phyloP scores from a whole-genome alignment of 2,888 invertebrate species.

The Plusia festucae region DNA sequence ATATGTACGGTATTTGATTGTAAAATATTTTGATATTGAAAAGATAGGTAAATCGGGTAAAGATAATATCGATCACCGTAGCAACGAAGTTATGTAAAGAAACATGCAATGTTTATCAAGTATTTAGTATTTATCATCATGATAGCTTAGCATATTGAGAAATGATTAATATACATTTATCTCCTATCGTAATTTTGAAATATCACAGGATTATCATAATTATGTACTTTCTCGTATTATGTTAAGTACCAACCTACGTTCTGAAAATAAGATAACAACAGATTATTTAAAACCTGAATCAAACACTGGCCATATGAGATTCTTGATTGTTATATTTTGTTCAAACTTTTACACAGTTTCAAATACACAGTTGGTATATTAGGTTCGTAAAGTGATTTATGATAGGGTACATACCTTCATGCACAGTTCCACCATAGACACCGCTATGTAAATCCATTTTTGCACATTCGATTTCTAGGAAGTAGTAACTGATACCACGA shows the following conservation, averaged over 20 bases:
- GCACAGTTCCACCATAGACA: slow-evolving; percentile 97
- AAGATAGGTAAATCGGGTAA: neutral
- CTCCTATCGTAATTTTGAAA: neutral
- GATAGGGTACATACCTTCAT: slow-evolving; percentile 87
- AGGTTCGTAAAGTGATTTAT: neutral
- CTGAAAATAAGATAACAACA: neutral
- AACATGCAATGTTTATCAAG: neutral
- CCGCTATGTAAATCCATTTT: slow-evolving; percentile 98
- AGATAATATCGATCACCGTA: neutral
- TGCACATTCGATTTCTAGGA: slow-evolving; percentile 96
- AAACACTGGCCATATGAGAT: neutral
- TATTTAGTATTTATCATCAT: neutral
- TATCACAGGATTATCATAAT: neutral
- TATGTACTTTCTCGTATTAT: slow-evolving; percentile 5
- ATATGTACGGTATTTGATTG: neutral
- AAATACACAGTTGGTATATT: no score
- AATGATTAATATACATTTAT: neutral
- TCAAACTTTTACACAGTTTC: neutral
- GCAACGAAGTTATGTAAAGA: neutral
- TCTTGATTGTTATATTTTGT: neutral
- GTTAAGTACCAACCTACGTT: neutral
- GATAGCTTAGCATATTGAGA: slow-evolving; percentile 1
- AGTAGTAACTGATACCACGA: slow-evolving; percentile 97
- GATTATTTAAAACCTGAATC: neutral
- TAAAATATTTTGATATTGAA: neutral